Evolutionary conservation across 2,113 vertebrate species (phyloP), one percentile per base, ranked within the genome.

Genomic region (Ptychochromis oligacanthus): DNA sequence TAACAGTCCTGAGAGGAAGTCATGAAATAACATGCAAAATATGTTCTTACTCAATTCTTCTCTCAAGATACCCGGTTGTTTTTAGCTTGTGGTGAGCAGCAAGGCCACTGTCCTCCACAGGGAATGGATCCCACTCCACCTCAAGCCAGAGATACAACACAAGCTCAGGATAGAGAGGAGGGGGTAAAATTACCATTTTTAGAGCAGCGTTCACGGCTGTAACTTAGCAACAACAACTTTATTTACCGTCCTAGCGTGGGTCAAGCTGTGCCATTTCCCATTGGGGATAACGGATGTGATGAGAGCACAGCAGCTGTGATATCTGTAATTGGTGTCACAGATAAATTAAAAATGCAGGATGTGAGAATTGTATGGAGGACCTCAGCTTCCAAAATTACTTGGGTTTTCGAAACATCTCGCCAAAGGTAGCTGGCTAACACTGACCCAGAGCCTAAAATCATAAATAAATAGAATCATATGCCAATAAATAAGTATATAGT

Each of bases 191-290:
- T 59, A 77, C 56, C 46, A 67, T 83, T 90, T 89, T 65, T 67
- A 85, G 61, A 81, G 85, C 77, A 24, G 79, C 8, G 11, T 84
- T 83, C 67, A 46, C 65, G 58, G 79, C 87, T 13, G 94, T 96
- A 91, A 79, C 95, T 92, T 91, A 94, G 95, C 95, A 96, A 96
- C 94, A 87, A 79, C 76, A 82, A 91, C 90, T 94, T 90, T 89
- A 94, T 95, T 93, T 95, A 95, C 92, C 85, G 90, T 91, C 87
- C 80, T 87, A 55, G 86, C 57, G 52, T 87, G 83, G 93, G 92
- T 94, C 91, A 91, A 60, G 82, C 84, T 86, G 79, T 89, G 88
- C 75, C 80, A 79, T 80, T 26, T 87, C 87, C 83, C 89, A 90
- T 85, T 61, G 70, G 91, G 88, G 77, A 62, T 67, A 46, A 65